Base-by-base conservation (phyloP, 2,797 vertebrate genomes). In the Gymnopithys bicolor region DNA sequence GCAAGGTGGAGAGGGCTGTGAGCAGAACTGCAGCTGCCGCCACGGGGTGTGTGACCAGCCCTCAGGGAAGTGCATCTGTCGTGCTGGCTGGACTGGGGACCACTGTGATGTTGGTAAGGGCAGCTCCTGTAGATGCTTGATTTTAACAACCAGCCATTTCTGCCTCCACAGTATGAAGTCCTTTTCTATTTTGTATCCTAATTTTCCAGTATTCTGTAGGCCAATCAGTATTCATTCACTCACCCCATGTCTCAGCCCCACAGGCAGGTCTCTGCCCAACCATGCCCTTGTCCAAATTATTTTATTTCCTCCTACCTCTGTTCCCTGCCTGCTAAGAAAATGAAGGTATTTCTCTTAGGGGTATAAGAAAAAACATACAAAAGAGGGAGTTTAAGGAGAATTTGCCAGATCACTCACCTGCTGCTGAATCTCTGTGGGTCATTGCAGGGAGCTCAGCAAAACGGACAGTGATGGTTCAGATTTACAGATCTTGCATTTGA, bases 1-100 rank as follows among this genome's bases (percentile, higher is more conserved):
- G 24, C 91, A 67, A 6, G 22, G 41, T 0, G 45, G 91, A 78
- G 77, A 78, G 25, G 52, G 52, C 49, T 97, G 96, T 23, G 25
- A 80, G 58, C 84, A 76, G 79, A 96, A 93, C 71, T 97, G 96
- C 41, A 95, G 68, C 84, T 96, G 96, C 66, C 93, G 58, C 19
- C 94, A 92, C 2, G 96, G 97, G 2, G 39, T 68, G 79, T 97
- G 96, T 78, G 91, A 96, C 22, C 76, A n/a, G 49, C 48, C 8
- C 58, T 95, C 53, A 0, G 88, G 93, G 46, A 96, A 55, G 52
- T 97, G 96, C 33, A 9, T 71, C 37, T 97, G 96, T 78, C 90
- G 0, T 0, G 15, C 90, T 0, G 96, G 96, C 81, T 97, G 97
- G 96, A 90, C 79, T 2, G 97, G 96, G 55, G 77, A 96, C 14